Conservation (phyloP, 2,797 vertebrate genomes). For the Geotrypetes seraphini region DNA sequence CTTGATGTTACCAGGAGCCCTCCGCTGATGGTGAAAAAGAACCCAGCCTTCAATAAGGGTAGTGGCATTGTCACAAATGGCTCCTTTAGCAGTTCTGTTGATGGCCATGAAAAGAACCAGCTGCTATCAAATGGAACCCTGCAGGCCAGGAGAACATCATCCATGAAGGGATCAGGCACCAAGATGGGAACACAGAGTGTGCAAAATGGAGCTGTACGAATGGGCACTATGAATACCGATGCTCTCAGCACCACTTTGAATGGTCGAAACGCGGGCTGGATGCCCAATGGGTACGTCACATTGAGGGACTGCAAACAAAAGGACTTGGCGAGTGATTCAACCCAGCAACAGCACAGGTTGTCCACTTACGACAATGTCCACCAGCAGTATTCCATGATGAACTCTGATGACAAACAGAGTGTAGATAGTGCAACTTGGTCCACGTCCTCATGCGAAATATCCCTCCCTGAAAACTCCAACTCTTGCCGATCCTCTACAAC, state of each 20-base stretch:
- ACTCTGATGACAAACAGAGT: constrained; percentile 90
- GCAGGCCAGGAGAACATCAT: constrained; percentile 61
- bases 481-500: constrained; percentile 94
- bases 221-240: constrained; percentile 75
- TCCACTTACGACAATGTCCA: constrained; percentile 97
- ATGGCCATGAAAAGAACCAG: constrained; percentile 71
- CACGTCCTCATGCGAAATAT: constrained; percentile 94
- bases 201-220: constrained; percentile 61
- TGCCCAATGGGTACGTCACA: constrained; percentile 73
- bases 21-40: constrained; percentile 83
- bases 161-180: constrained; percentile 75
- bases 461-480: constrained; percentile 85
- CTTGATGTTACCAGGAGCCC: constrained; percentile 79
- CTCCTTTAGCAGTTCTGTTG: constrained; percentile 83
- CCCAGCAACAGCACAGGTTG: constrained; percentile 81
- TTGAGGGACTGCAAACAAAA: constrained; percentile 73
- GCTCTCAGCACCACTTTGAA: constrained; percentile 50
- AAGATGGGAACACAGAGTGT: constrained; percentile 88
- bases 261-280: constrained; percentile 61
- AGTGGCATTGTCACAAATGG: constrained; percentile 95
- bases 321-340: constrained; percentile 46
- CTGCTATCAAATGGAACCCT: constrained; percentile 56
- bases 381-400: constrained; percentile 70
- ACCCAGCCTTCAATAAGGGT: constrained; percentile 88
- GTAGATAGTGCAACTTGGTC: constrained; percentile 97